Base-by-base conservation (phyloP, 2,113 vertebrate genomes). In the Atlantisia rogersi region DNA sequence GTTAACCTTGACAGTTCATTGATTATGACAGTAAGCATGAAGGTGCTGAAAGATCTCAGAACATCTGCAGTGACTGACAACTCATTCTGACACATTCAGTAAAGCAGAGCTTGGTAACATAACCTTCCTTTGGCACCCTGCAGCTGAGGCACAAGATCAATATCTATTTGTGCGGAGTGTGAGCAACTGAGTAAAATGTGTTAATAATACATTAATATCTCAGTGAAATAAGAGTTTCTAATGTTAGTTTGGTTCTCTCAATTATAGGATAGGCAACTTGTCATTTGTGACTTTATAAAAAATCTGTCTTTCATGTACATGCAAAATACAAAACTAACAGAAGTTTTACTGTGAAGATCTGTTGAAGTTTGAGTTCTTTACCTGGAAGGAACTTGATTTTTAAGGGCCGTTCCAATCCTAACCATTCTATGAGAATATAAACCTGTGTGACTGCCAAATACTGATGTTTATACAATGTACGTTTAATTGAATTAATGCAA, bases 381-480 rank as follows among this genome's bases (percentile, higher is more conserved):
- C 7, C 32, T 25, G 24, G 11, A 46, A 17, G 44, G 44, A 46
- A 19, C 44, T 46, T 46, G 44, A 46, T 46, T 46, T 46, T 46
- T 46, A 46, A 46, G 44, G 44, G 17, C 44, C 17, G 16, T 46
- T 46, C 44, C 44, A 46, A 46, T 17, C 44, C 44, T 46, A 46
- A 46, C 44, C 44, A 46, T 46, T 46, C 44, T 18, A 46, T 46
- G 7, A 83, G 13, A 80, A 18, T 11, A 11, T 3, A 64, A 82
- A 52, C 1, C 17, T n/a, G 55, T 16, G 3, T 44, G n/a, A 59
- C 8, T 11, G 7, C 2, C 68, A 71, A 67, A 81, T 83, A 59
- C 68, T 0, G 0, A 37, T n/a, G 19, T 48, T 35, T 59, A 13
- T 12, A 50, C 37, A 69, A 39, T 14, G 9, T 29, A n/a, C 8